A percentile compares a stretch with the other conserved stretches of the same genome.
Evolutionary conservation across 1,140 invertebrate genomes (phyloP).

Genomic region (Cydia amplana): DNA sequence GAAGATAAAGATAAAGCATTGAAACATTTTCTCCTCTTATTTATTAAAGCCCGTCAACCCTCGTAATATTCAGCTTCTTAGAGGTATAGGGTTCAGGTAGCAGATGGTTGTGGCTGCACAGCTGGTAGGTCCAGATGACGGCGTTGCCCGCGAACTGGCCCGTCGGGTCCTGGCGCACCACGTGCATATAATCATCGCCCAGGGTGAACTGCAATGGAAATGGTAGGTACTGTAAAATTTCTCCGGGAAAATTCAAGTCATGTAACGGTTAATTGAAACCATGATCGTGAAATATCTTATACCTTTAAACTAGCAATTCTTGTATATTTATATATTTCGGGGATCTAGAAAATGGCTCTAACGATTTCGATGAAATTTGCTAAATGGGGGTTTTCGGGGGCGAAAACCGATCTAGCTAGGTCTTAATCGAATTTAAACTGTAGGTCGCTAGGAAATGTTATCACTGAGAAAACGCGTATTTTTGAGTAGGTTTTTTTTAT

Average conservation of each 20-base stretch:
- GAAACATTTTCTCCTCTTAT: not conserved
- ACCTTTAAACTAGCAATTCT: no score
- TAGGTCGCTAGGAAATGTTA: no score
- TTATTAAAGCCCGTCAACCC: not conserved
- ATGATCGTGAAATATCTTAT: not conserved
- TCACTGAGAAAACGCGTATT: no score
- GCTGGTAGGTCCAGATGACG: slow-evolving; percentile 64
- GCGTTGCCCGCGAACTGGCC: slow-evolving; percentile 60
- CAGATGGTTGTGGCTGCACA: slow-evolving; percentile 56
- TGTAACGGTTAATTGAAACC: not conserved
- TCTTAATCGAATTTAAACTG: no score
- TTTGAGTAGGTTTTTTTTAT: no score
- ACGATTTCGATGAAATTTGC: no score
- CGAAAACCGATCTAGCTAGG: no score
- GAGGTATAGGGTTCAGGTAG: not conserved
- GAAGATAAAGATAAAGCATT: not conserved
- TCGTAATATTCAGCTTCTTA: slow-evolving; percentile 13
- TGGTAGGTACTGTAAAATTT: no score
- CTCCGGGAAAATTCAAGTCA: not conserved
- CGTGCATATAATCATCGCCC: slow-evolving; percentile 64
- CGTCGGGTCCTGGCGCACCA: slow-evolving; percentile 62
- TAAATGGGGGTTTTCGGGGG: no score
- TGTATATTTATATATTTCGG: no score
- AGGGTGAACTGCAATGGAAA: slow-evolving; percentile 50
- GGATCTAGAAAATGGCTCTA: no score